Percentiles rank a stretch among this genome's conserved stretches.
These are phyloP conservation scores for Dallia pectoralis DNA, from an alignment of 2,797 vertebrate genomes.

Conservation along the genomic window DNA sequence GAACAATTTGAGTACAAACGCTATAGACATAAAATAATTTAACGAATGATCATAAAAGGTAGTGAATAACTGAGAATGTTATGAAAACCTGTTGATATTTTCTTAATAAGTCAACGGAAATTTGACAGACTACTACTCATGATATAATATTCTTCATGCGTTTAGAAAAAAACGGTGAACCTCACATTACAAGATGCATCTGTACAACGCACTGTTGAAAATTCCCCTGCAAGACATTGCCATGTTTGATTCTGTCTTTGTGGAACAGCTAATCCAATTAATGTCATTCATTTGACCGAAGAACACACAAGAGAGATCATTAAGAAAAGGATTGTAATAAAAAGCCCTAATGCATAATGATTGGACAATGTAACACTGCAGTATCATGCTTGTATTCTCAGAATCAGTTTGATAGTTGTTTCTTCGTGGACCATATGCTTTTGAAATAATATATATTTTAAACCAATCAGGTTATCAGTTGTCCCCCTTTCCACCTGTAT, in stretches of 20 bases:
- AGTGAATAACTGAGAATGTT: background rate
- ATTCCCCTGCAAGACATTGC: too few species aligned
- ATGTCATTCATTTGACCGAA: background rate
- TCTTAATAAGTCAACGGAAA: background rate
- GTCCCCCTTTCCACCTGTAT: background rate
- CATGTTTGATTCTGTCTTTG: background rate
- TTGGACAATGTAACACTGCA: background rate
- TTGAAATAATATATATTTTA: background rate
- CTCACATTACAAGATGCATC: background rate
- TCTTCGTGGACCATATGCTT: background rate
- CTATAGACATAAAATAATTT: background rate
- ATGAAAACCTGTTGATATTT: background rate
- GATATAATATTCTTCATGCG: background rate
- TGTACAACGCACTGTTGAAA: background rate
- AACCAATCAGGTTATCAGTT: too few species aligned
- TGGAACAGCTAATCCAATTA: background rate
- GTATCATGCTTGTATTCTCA: background rate
- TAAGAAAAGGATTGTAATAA: background rate
- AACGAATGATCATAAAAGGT: background rate
- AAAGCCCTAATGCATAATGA: background rate
- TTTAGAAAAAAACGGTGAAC: too few species aligned
- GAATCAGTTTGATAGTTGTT: background rate
- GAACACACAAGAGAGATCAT: background rate
- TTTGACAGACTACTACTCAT: background rate
- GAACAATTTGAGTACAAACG: background rate